phyloP scores from a whole-genome alignment of 2,888 invertebrate genomes.

The Loripinus fragilis region DNA sequence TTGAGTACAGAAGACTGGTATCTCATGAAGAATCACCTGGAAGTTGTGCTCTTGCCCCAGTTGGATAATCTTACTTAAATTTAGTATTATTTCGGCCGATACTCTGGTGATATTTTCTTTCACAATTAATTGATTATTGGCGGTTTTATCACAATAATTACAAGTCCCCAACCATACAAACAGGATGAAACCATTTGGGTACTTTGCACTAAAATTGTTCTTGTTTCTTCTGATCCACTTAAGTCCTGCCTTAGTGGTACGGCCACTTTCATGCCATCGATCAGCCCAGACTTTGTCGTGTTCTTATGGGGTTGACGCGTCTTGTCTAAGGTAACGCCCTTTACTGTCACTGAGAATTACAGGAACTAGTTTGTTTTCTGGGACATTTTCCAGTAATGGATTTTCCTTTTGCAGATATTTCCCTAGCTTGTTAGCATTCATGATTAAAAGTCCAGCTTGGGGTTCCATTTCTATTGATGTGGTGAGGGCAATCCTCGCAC shows the following conservation, averaged over 20 bases:
- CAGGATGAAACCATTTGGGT: background rate
- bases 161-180: constrained; percentile 2
- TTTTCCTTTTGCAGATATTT: constrained; percentile 1
- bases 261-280: background rate
- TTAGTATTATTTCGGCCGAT: background rate
- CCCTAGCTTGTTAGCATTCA: background rate
- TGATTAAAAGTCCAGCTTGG: no score
- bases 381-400: background rate
- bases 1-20: background rate
- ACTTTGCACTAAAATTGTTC: background rate
- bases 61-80: no score
- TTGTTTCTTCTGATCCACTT: background rate
- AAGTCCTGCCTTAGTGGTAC: constrained; percentile 1
- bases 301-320: background rate
- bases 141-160: background rate
- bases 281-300: background rate
- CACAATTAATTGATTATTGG: background rate
- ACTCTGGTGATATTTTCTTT: background rate
- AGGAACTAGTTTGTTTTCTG: background rate
- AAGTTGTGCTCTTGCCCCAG: no score
- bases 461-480: no score
- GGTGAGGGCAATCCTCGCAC: no score
- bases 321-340: no score
- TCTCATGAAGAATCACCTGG: background rate
- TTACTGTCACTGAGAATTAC: no score